Base-by-base conservation (phyloP, 2,888 invertebrate genomes). In the Trypoxylon attenuatum region DNA sequence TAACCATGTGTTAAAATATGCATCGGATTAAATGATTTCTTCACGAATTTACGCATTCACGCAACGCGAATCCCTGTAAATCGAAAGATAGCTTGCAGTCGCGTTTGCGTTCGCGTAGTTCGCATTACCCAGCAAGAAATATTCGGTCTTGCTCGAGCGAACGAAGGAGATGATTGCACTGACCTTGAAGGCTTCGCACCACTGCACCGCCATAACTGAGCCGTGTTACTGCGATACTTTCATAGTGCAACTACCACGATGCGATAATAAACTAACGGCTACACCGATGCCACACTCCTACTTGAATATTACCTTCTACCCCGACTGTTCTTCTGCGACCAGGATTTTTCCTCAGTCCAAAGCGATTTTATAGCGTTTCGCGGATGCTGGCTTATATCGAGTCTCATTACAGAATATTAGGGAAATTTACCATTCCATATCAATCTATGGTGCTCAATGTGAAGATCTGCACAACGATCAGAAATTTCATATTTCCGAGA, bases 91-190 rank as follows among this genome's bases (percentile, higher is more conserved):
- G 60, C 67, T 43, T 56, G 23, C 33, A 13, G n/a, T 33, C 33
- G 10, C 33, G 33, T 6, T n/a, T 21, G 41, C 16, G 47, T 51
- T 60, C 59, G 29, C 55, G 72, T 45, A 63, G 46, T 58, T 56
- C 55, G 58, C 45, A 52, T 65, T 71, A 73, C 50, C 38, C 56
- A 21, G 33, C 15, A 18, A 16, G 23, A 69, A 72, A 77, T 73
- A 68, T 73, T 79, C 73, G 71, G 76, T 77, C 66, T 69, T 77
- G 75, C 71, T 72, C 73, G 69, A 76, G 50, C 69, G 71, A 68
- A 69, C 70, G 71, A 76, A 70, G 72, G 71, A 76, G 80, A 82
- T 80, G 78, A 82, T 82, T 78, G 76, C 73, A 59, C 50, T 78
- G 80, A 82, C 81, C 82, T 82, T 80, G 82, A 67, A 54, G 55